Conservation (phyloP, 2,888 invertebrate genomes). For the Archaeoteleia sp. region DNA sequence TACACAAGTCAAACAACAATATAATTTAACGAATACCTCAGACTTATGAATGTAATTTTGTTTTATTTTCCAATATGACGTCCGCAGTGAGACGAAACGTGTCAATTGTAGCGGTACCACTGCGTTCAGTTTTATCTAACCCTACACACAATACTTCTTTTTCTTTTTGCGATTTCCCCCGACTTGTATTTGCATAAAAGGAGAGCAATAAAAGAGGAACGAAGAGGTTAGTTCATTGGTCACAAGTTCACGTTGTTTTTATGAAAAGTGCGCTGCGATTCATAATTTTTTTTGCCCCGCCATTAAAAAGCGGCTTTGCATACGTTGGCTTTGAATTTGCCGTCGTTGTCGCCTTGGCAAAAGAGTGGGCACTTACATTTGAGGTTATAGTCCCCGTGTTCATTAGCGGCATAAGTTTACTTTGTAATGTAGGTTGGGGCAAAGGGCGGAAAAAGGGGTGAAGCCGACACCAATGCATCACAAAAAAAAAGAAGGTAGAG, state of each 20-base stretch:
- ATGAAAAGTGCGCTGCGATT: slow-evolving; percentile 29
- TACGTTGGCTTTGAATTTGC: slow-evolving; percentile 40
- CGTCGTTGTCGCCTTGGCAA: slow-evolving; percentile 39
- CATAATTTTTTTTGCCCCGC: slow-evolving; percentile 20
- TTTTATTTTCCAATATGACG: no score
- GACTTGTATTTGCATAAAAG: slow-evolving; percentile 13
- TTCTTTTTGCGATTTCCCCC: slow-evolving; percentile 2
- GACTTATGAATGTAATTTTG: no score
- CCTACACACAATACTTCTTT: background rate
- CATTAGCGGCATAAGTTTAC: slow-evolving; percentile 69
- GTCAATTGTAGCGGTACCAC: no score
- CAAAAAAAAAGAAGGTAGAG: no score
- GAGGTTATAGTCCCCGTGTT: slow-evolving; percentile 67
- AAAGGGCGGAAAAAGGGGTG: slow-evolving; percentile 17
- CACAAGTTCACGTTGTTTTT: slow-evolving; percentile 13
- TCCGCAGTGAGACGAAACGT: no score
- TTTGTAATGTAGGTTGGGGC: slow-evolving; percentile 52
- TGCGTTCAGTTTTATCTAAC: background rate
- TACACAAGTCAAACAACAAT: no score
- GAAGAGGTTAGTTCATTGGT: no score
- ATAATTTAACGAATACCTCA: no score
- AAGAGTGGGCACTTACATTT: slow-evolving; percentile 64
- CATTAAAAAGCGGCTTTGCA: slow-evolving; percentile 33
- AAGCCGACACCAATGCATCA: no score
- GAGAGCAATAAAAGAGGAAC: slow-evolving; percentile 11